Evolutionary conservation across 2,888 invertebrate species (phyloP).

Genomic region (Calephelis perditalis): DNA sequence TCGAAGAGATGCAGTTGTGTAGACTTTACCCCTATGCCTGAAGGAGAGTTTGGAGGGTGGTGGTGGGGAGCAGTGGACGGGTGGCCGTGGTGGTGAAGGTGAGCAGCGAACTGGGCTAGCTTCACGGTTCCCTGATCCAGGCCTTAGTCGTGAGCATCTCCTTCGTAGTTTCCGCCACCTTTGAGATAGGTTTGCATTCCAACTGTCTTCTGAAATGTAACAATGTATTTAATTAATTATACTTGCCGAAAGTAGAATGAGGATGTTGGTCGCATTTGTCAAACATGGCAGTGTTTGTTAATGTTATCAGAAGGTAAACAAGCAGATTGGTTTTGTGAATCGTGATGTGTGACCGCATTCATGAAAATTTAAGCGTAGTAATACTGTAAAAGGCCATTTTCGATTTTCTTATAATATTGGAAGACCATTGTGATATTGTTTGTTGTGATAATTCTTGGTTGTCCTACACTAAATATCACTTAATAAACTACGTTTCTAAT

Average conservation of each 20-base stretch:
- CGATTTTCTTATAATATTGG: slow-evolving; percentile 37
- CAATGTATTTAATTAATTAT: too few relatives aligned
- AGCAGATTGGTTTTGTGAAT: too few relatives aligned
- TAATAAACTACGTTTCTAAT: too few relatives aligned
- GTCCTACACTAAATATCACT: slow-evolving; percentile 32
- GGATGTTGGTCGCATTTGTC: too few relatives aligned
- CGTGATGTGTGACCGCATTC: too few relatives aligned
- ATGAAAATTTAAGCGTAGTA: too few relatives aligned
- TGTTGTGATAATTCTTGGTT: slow-evolving; percentile 76
- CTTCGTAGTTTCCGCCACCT: slow-evolving; percentile 85
- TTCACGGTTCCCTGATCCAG: slow-evolving; percentile 77
- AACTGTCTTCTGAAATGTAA: slow-evolving; percentile 80
- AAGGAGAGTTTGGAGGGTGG: slow-evolving; percentile 67
- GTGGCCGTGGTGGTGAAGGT: slow-evolving; percentile 73
- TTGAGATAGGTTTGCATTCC: slow-evolving; percentile 86
- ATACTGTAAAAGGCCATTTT: too few relatives aligned
- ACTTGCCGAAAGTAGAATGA: too few relatives aligned
- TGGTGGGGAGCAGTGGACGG: slow-evolving; percentile 70
- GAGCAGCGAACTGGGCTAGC: slow-evolving; percentile 77
- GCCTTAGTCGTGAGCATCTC: slow-evolving; percentile 83
- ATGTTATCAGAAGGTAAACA: too few relatives aligned
- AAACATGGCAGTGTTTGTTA: too few relatives aligned
- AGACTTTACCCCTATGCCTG: slow-evolving; percentile 70
- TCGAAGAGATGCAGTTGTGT: slow-evolving; percentile 69
- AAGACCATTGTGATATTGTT: slow-evolving; percentile 76